Base-by-base conservation (phyloP, 2,888 invertebrate species). In the Nomada flava region DNA sequence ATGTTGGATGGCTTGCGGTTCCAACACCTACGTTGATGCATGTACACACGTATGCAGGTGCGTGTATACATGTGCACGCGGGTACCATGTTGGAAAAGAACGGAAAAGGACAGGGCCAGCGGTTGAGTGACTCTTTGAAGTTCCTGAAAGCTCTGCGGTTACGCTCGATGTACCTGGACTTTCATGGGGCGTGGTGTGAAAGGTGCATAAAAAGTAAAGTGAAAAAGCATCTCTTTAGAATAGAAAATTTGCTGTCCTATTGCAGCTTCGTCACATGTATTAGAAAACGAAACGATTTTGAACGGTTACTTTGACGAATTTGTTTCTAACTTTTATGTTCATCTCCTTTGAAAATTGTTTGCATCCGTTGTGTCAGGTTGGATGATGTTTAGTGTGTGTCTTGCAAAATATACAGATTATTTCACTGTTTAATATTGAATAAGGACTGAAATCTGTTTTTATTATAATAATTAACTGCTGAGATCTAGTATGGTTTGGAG, bases 111-210 rank as follows among this genome's bases (percentile, higher is more conserved):
- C 68, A 83, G 63, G 75, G 67, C 67, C 70, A 71, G 67, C 74
- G 76, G 76, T 79, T 79, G 84, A 73, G 75, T 68, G 76, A 76
- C 76, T 89, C 92, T 92, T 92, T 92, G 92, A 92, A 92, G 92
- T 91, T 87, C 85, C 89, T 91, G 88, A 91, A 92, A 91, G 91
- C 91, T 76, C 72, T 55, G 77, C 76, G 83, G 83, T 83, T 85
- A 81, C 85, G 84, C 84, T 79, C 76, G 77, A 78, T 65, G 57
- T 76, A 79, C 70, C 68, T 26, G 69, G 76, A 83, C 81, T 78
- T 70, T 77, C 81, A 76, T 81, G 69, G 69, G 82, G 83, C 83
- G 85, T 42, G 74, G 86, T 70, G 73, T 62, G 79, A 81, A 79
- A 79, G 50, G 64, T 72, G 72, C 53, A 69, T 60, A 69, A 69